Percentiles rank a stretch among this genome's conserved stretches.
These are phyloP conservation scores for Pelosia muscerda DNA, from an alignment of 2,888 invertebrate species.

Conservation along the genomic window DNA sequence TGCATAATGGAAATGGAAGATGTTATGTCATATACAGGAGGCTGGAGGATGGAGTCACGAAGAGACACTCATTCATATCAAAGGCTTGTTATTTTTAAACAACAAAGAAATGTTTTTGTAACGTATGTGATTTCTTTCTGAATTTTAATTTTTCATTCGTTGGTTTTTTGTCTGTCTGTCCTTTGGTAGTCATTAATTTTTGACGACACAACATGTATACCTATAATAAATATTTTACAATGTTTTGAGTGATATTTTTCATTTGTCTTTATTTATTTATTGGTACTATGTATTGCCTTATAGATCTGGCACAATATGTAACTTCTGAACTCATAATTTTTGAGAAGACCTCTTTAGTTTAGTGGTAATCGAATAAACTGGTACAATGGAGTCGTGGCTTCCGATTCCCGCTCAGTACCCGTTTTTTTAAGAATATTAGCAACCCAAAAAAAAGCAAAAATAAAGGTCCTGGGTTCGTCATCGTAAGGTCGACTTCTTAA, in stretches of 20 bases:
- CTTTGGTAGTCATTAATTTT: conserved; percentile 36
- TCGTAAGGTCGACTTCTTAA: too few species aligned
- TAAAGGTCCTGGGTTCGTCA: too few species aligned
- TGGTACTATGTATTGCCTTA: not conserved
- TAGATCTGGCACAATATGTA: too few species aligned
- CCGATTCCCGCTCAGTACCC: too few species aligned
- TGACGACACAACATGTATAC: conserved; percentile 7
- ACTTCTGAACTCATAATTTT: too few species aligned
- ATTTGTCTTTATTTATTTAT: not conserved
- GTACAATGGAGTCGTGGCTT: too few species aligned
- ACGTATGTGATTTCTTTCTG: conserved; percentile 50
- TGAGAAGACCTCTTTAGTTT: too few species aligned
- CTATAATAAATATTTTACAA: not conserved
- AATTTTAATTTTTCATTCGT: conserved; percentile 47
- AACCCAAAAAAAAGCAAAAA: too few species aligned
- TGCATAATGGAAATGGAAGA: not conserved
- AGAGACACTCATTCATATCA: conserved; percentile 50
- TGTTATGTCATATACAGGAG: conserved; percentile 17
- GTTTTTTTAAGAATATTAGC: too few species aligned
- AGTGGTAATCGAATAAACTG: too few species aligned
- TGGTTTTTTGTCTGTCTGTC: conserved; percentile 42
- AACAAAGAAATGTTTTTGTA: conserved; percentile 57
- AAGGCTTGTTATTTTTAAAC: conserved; percentile 58
- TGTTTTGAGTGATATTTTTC: not conserved
- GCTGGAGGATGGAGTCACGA: conserved; percentile 33